These are phyloP conservation scores for Rhinopomastus cyanomelas DNA, from an alignment of 2,113 vertebrate genomes.

Conservation along the genomic window DNA sequence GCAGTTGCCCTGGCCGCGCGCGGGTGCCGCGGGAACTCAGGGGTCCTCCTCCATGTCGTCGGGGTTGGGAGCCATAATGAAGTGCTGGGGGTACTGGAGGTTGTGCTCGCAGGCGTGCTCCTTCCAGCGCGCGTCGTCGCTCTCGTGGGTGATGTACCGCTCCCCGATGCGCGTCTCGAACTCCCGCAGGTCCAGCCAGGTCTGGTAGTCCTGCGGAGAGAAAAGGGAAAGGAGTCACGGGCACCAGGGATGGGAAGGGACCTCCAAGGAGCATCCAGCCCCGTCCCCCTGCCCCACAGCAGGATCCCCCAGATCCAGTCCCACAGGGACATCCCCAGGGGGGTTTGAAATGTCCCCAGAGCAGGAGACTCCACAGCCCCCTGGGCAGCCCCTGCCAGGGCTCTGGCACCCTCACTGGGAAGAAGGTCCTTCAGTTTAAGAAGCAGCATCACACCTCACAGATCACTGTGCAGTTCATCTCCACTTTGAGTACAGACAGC, in stretches of 20 bases:
- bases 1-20: no score
- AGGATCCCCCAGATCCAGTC: no score
- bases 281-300: no score
- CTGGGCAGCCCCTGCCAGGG: no score
- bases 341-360: no score
- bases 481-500: background rate
- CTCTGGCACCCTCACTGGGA: no score
- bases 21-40: no score
- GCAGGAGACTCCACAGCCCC: no score
- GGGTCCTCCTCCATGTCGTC: constrained; percentile 99
- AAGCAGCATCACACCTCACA: background rate
- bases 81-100: constrained; percentile 91
- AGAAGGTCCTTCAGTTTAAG: no score
- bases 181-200: constrained; percentile 96
- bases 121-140: constrained; percentile 95
- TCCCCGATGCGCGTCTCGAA: constrained; percentile 95
- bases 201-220: constrained; percentile 90
- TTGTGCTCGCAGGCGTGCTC: constrained; percentile 88
- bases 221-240: background rate
- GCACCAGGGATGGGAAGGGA: no score
- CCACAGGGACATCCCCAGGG: no score
- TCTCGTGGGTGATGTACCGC: constrained; percentile 97
- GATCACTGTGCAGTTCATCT: background rate
- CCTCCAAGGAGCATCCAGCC: no score
- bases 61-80: constrained; percentile 96